A percentile compares a stretch with the other conserved stretches of the same genome.
These are phyloP conservation scores for Coreoperca whiteheadi DNA, from an alignment of 2,113 vertebrate genomes.

Conservation along the genomic window DNA sequence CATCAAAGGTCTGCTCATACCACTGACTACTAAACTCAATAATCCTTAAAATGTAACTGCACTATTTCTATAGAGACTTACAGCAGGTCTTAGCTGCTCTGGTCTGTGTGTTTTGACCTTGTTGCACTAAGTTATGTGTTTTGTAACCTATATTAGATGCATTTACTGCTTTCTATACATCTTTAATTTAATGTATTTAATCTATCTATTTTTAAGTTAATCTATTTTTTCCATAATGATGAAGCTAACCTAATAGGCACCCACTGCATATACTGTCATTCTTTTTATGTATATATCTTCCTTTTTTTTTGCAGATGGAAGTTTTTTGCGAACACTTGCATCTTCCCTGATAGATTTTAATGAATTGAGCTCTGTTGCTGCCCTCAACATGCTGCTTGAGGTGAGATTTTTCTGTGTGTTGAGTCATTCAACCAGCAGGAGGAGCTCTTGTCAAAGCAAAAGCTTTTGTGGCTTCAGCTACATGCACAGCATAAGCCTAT, in stretches of 20 bases:
- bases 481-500: slow-evolving; percentile 32
- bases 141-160: neutral
- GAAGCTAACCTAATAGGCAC: neutral
- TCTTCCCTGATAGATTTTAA: slow-evolving; percentile 95
- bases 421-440: slow-evolving; percentile 76
- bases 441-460: slow-evolving; percentile 77
- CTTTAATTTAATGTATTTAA: neutral
- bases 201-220: neutral
- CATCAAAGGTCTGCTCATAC: slow-evolving; percentile 91
- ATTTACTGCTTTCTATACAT: neutral
- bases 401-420: slow-evolving; percentile 75
- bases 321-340: slow-evolving; percentile 94
- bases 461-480: neutral
- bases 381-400: slow-evolving; percentile 96
- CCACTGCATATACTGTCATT: neutral
- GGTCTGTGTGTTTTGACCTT: slow-evolving; percentile 2
- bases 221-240: neutral
- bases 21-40: neutral
- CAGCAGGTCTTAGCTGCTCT: neutral
- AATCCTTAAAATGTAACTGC: neutral
- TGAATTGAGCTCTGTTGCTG: slow-evolving; percentile 95
- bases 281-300: neutral
- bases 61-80: slow-evolving; percentile 1
- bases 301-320: slow-evolving; percentile 88
- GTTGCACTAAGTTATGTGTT: neutral